These are phyloP conservation scores for Neodontobutis hainanensis DNA, from an alignment of 2,113 vertebrate genomes.

Conservation along the genomic window DNA sequence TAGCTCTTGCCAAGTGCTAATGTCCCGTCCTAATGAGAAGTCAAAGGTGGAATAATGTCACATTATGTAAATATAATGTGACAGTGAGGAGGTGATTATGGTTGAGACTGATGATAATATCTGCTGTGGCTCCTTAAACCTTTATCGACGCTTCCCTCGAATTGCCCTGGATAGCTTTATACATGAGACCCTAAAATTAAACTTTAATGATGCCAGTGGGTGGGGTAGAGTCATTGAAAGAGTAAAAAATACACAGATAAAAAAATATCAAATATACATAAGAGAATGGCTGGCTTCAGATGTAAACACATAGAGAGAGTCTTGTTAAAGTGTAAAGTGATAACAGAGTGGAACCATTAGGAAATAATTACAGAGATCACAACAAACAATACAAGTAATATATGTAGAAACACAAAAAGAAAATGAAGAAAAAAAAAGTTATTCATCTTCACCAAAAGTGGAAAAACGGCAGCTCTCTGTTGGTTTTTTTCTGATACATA, in stretches of 20 bases:
- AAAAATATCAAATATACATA: constrained; percentile 21
- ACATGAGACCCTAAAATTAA: constrained; percentile 62
- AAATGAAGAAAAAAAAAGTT: too few relatives aligned
- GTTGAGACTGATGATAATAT: constrained; percentile 51
- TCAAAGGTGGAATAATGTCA: constrained; percentile 63
- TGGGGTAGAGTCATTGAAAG: constrained; percentile 26
- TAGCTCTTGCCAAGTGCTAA: constrained; percentile 51
- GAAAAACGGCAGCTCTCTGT: not conserved
- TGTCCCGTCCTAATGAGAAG: constrained; percentile 53
- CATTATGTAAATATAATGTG: constrained; percentile 67
- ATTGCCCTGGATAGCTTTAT: constrained; percentile 56
- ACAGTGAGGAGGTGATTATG: constrained; percentile 55
- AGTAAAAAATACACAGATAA: constrained; percentile 28
- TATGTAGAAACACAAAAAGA: not conserved
- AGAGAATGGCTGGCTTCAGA: constrained; percentile 13
- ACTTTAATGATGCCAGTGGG: constrained; percentile 61
- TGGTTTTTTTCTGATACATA: not conserved
- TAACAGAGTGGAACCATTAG: not conserved
- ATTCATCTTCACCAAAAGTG: not conserved
- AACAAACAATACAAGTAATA: not conserved
- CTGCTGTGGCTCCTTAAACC: constrained; percentile 44
- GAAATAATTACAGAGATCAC: constrained; percentile 1
- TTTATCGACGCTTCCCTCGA: constrained; percentile 48
- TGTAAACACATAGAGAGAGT: constrained; percentile 8
- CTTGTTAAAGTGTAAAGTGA: not conserved